Conservation (phyloP, 2,797 vertebrate genomes). For the Diceros bicornis region DNA sequence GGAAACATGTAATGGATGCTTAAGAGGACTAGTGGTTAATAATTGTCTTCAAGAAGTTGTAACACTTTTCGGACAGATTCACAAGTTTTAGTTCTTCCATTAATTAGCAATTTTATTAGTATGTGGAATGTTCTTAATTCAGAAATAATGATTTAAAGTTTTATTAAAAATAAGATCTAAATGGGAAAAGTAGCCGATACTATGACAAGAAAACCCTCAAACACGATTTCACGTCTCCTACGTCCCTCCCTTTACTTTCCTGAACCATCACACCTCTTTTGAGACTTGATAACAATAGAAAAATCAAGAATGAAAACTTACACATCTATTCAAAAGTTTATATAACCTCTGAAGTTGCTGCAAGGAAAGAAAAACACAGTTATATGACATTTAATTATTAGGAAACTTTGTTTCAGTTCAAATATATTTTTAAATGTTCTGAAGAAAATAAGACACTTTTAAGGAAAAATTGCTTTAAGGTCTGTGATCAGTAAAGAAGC, state of each 20-base stretch:
- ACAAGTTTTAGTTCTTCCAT: not conserved
- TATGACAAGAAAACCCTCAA: not conserved
- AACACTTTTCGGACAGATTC: not conserved
- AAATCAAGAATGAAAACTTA: slow-evolving; percentile 61
- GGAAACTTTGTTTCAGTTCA: not conserved
- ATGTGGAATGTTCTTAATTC: not conserved
- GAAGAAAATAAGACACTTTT: not conserved
- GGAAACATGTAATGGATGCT: not conserved
- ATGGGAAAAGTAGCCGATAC: not conserved
- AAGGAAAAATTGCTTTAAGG: slow-evolving; percentile 9
- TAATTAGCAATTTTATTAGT: not conserved
- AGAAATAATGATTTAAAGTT: not conserved
- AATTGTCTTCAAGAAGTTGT: not conserved
- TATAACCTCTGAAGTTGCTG: not conserved
- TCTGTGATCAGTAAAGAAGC: not conserved
- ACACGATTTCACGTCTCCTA: not conserved
- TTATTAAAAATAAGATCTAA: not conserved
- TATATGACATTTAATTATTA: not conserved
- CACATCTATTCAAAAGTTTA: not conserved
- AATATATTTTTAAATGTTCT: not conserved
- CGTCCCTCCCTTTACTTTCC: not conserved
- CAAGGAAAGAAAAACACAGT: not conserved
- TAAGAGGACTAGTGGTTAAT: not conserved
- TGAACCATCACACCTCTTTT: not conserved
- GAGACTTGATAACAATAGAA: not conserved